These are phyloP conservation scores for Aulostomus chinensis DNA, from an alignment of 2,797 vertebrate genomes.

Conservation along the genomic window DNA sequence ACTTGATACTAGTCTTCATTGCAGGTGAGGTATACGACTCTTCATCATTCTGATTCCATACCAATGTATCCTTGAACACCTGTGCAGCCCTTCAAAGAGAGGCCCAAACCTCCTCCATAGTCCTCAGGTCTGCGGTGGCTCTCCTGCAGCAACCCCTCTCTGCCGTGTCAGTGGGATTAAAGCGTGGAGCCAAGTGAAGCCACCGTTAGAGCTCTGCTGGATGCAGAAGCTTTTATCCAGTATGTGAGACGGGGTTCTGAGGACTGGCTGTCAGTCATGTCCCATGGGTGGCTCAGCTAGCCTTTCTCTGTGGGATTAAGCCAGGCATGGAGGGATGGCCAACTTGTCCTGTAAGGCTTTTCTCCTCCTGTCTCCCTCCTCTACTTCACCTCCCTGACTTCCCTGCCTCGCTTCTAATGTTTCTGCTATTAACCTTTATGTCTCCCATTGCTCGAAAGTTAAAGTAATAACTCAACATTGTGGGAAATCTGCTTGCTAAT, in stretches of 20 bases:
- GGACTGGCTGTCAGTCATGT: slow-evolving; percentile 28
- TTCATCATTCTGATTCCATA: too few species aligned
- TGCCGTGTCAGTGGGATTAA: slow-evolving; percentile 40
- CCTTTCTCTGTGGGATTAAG: slow-evolving; percentile 52
- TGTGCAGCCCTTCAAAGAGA: too few species aligned
- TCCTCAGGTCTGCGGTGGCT: slow-evolving; percentile 12
- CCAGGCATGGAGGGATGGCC: slow-evolving; percentile 40
- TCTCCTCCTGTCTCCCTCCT: neutral
- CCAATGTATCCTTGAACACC: too few species aligned
- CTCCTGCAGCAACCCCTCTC: slow-evolving; percentile 19
- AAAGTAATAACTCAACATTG: neutral
- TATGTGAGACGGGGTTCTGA: too few species aligned
- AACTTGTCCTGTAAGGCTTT: too few species aligned
- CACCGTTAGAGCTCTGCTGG: slow-evolving; percentile 26
- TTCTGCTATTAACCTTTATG: neutral
- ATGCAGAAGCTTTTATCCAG: too few species aligned
- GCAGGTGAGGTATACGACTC: too few species aligned
- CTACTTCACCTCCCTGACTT: too few species aligned
- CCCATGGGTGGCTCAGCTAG: slow-evolving; percentile 37
- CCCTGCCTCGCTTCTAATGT: too few species aligned
- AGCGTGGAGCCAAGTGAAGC: slow-evolving; percentile 32
- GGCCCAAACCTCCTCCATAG: too few species aligned
- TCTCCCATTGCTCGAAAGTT: neutral
- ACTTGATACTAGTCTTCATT: too few species aligned
- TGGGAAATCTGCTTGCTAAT: neutral